These are phyloP conservation scores for Catocala fraxini DNA, from an alignment of 2,888 invertebrate species.

Conservation along the genomic window DNA sequence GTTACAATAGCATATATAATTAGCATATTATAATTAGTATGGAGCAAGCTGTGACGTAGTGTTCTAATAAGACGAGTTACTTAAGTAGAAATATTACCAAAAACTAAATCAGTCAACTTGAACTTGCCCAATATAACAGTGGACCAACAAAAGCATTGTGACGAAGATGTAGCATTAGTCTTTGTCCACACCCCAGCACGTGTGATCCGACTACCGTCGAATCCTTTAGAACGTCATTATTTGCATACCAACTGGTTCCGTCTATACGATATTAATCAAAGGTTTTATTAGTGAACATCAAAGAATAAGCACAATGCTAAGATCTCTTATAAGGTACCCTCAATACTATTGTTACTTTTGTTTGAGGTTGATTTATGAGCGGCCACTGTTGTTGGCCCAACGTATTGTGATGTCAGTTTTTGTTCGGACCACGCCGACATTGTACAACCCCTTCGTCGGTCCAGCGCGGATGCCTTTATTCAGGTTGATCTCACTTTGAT, in stretches of 20 bases:
- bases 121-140: conserved; percentile 45
- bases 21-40: too few species aligned
- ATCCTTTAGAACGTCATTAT: conserved; percentile 79
- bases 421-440: conserved; percentile 86
- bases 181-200: conserved; percentile 80
- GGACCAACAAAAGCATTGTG: conserved; percentile 74
- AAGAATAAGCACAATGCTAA: conserved; percentile 86
- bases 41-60: conserved; percentile 16
- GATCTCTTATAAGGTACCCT: conserved; percentile 88
- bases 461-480: conserved; percentile 82
- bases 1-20: too few species aligned
- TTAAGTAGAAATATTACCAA: conserved; percentile 43
- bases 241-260: conserved; percentile 86
- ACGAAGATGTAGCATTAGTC: conserved; percentile 80
- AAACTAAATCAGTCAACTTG: conserved; percentile 54
- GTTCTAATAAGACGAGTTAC: conserved; percentile 28
- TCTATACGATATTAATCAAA: conserved; percentile 88
- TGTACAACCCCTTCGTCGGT: conserved; percentile 83
- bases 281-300: conserved; percentile 88
- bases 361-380: conserved; percentile 87
- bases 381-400: conserved; percentile 86
- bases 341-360: conserved; percentile 87
- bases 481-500: conserved; percentile 84
- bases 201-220: conserved; percentile 81
- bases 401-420: conserved; percentile 86